Percentiles rank a stretch among this genome's conserved stretches.
Evolutionary conservation across 2,797 vertebrate species (phyloP).

Genomic region (Glyptemys insculpta): DNA sequence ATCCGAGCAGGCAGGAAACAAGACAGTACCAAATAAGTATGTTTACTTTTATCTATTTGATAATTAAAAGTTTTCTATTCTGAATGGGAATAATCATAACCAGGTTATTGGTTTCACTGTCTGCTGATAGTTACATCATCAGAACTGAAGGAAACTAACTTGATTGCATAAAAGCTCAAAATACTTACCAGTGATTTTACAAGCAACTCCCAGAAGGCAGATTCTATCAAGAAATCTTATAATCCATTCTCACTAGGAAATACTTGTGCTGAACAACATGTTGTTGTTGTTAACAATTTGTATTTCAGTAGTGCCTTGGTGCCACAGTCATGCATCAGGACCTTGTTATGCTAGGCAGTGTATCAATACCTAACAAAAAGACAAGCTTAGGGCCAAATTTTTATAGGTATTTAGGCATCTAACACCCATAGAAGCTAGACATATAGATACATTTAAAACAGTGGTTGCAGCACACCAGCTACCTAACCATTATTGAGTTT

Average conservation of each 20-base stretch:
- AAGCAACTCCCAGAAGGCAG: background rate
- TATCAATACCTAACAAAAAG: background rate
- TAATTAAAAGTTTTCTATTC: background rate
- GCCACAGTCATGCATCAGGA: background rate
- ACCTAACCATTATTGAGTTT: background rate
- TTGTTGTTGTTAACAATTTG: background rate
- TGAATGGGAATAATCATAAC: background rate
- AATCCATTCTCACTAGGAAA: background rate
- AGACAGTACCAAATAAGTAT: constrained; percentile 53
- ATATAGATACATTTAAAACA: background rate
- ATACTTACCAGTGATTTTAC: background rate
- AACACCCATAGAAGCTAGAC: background rate
- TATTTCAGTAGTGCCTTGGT: constrained; percentile 3
- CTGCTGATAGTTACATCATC: background rate
- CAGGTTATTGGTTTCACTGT: background rate
- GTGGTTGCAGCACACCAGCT: background rate
- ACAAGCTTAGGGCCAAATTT: background rate
- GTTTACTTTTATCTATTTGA: constrained; percentile 45
- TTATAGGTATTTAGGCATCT: background rate
- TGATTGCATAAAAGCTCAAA: background rate
- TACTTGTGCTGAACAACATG: constrained; percentile 8
- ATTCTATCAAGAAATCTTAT: constrained; percentile 30
- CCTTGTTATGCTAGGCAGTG: background rate
- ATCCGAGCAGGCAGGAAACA: constrained; percentile 81
- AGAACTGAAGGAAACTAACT: rapidly evolving